Conservation (phyloP, 2,113 vertebrate species). For the Bubo bubo region DNA sequence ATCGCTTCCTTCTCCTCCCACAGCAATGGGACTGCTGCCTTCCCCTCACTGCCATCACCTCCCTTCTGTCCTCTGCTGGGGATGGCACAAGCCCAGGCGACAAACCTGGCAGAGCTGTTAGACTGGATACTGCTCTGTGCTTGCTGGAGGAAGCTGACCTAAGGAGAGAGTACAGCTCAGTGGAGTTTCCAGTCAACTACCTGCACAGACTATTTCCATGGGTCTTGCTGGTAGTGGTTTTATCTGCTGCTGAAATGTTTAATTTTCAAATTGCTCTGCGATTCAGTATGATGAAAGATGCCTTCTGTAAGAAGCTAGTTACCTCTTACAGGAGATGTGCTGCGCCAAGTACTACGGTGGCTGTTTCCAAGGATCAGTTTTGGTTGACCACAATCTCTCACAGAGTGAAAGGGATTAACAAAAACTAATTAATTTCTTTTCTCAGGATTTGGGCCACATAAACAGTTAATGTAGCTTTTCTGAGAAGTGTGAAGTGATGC, state of each 20-base stretch:
- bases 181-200: background rate
- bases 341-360: background rate
- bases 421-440: background rate
- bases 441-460: background rate
- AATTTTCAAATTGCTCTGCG: background rate
- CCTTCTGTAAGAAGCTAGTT: background rate
- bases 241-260: background rate
- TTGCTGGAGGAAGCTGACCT: background rate
- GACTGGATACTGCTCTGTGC: background rate
- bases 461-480: background rate
- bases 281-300: background rate
- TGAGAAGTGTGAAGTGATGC: background rate
- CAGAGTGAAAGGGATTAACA: background rate
- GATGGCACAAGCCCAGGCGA: background rate
- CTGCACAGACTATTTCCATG: background rate
- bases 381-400: background rate
- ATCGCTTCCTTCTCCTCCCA: accelerated
- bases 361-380: background rate
- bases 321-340: background rate
- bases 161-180: background rate
- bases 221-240: background rate
- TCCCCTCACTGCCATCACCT: background rate
- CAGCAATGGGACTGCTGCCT: background rate
- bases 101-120: background rate
- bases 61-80: background rate